Base-by-base conservation (phyloP, 53 echinoderm and acorn worm species). In the Apostichopus leukothele region DNA sequence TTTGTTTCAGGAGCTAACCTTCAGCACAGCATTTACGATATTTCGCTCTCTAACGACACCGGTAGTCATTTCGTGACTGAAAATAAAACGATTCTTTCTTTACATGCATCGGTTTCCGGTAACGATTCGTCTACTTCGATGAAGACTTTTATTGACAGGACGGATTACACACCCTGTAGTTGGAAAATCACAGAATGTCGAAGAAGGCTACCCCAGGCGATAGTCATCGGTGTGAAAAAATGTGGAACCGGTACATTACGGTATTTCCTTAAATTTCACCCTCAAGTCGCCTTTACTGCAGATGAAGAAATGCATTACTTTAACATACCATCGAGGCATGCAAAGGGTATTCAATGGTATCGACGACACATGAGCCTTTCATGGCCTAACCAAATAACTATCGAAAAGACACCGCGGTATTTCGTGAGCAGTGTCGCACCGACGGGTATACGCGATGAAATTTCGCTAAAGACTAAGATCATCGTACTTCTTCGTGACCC, bases 211-310 rank as follows among this genome's bases (percentile, higher is more conserved):
- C 88, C 88, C 4, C 26, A 74, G 53, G 88, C 88, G 74, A 87
- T 87, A 14, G 60, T 87, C 3, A 87, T 87, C 55, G 88, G 88
- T 75, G 88, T 87, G 20, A 87, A 87, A 53, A 87, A 87, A 57
- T 87, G 88, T 26, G 88, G 88, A 50, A 87, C 88, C 52, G 88
- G 88, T 54, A 87, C 75, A 4, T 54, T 87, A 22, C 75, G 88
- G 54, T 87, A 87, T 87, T 87, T 87, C 16, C 51, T 87, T 27
- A 87, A 87, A 52, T 55, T 87, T 53, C 88, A 87, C 53, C 88
- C 88, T 14, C 88, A 87, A 22, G 60, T 87, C 10, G 75, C 60
- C 7, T 87, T 87, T 26, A 87, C 75, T 13, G 18, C 18, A 53
- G 53, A 75, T 11, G 88, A 75, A 22, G 88, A 87, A 75, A 39